Conservation (phyloP, 2,797 vertebrate species). For the Cygnus olor region DNA sequence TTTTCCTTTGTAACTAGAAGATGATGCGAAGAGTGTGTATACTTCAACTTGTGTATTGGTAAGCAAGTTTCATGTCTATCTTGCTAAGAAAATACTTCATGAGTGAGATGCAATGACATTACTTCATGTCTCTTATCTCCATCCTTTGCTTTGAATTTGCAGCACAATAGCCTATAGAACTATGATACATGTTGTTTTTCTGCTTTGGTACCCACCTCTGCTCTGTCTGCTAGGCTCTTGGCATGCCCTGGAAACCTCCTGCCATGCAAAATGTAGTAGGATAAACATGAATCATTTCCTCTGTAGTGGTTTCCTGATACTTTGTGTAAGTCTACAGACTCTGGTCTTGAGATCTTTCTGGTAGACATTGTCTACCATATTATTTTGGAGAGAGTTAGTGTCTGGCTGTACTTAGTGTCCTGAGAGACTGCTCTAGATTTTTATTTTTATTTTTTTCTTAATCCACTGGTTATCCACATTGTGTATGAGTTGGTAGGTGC, state of each 20-base stretch:
- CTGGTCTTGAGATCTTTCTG: background rate
- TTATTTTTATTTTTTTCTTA: background rate
- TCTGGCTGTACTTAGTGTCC: background rate
- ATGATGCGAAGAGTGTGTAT: background rate
- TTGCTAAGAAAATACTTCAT: background rate
- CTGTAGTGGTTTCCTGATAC: background rate
- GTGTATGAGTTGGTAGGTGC: background rate
- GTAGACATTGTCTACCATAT: background rate
- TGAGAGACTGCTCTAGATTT: background rate
- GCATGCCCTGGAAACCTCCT: background rate
- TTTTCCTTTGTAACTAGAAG: background rate
- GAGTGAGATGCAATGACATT: background rate
- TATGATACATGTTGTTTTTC: background rate
- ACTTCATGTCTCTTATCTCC: background rate
- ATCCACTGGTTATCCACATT: background rate
- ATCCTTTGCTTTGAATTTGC: background rate
- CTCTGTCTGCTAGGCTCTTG: background rate
- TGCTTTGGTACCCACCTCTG: background rate
- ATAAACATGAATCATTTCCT: constrained; percentile 31
- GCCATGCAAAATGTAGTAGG: background rate
- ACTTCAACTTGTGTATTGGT: background rate
- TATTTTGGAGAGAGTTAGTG: background rate
- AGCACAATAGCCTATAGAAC: background rate
- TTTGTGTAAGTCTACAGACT: background rate
- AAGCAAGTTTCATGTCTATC: background rate